These are phyloP conservation scores for Falco rusticolus DNA, from an alignment of 2,797 vertebrate species.

Conservation along the genomic window DNA sequence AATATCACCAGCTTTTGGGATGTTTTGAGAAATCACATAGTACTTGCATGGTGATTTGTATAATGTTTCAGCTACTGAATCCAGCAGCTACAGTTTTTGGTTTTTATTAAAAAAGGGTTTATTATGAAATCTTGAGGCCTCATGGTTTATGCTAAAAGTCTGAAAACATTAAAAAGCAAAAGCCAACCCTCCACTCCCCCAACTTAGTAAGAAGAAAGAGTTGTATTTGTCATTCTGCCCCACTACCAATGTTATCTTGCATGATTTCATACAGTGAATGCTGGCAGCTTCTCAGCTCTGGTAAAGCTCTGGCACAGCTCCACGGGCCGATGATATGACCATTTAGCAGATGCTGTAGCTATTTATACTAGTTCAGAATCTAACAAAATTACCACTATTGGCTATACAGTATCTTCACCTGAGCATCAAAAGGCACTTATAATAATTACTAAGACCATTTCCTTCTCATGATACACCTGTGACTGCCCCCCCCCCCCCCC, in stretches of 20 bases:
- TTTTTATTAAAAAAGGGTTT: neutral
- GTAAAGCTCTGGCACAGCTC: neutral
- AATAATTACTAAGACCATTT: neutral
- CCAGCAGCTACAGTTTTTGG: neutral
- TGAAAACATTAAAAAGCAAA: neutral
- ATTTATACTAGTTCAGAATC: neutral
- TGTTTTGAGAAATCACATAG: neutral
- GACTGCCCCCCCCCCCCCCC: neutral
- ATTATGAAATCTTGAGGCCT: neutral
- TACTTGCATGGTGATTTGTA: neutral
- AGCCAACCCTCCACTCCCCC: rapidly evolving
- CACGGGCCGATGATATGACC: neutral
- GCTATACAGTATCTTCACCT: neutral
- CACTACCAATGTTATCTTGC: neutral
- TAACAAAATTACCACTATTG: neutral
- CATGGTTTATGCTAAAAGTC: neutral
- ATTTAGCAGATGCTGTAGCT: neutral
- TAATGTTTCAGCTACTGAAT: neutral
- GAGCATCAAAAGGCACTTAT: neutral
- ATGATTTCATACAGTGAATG: neutral
- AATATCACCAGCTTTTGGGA: neutral
- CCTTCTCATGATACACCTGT: neutral
- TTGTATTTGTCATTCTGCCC: neutral
- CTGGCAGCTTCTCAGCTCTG: neutral
- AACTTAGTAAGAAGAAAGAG: neutral